Percentiles rank a stretch among this genome's conserved stretches.
Evolutionary conservation across 2,888 invertebrate genomes (phyloP).

Genomic region (Gastracanthus pulcherrimus): DNA sequence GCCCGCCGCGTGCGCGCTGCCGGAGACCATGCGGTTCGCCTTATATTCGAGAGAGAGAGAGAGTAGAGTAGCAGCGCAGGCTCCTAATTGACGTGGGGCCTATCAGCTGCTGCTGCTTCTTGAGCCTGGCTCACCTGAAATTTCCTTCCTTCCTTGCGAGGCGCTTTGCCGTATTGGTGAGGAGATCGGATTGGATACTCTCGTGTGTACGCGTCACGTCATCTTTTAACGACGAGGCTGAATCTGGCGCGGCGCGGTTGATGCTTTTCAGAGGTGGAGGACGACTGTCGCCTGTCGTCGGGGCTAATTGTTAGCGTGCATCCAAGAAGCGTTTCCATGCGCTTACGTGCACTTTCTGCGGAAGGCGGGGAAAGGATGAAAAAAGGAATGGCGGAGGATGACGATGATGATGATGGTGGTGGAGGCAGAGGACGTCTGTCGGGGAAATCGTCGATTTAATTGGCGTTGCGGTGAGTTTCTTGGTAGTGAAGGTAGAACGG

Average conservation of each 20-base stretch:
- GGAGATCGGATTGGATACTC: too few species aligned
- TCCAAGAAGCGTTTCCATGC: not conserved
- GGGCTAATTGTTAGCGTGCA: not conserved
- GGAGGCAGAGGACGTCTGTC: not conserved
- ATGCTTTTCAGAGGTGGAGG: too few species aligned
- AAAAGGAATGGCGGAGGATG: too few species aligned
- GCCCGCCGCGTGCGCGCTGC: slow-evolving; percentile 32
- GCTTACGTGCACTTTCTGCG: too few species aligned
- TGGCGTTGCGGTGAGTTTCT: slow-evolving; percentile 6
- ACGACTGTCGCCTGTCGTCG: not conserved
- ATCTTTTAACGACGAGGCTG: slow-evolving; percentile 35
- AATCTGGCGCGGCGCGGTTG: too few species aligned
- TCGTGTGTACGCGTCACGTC: slow-evolving; percentile 9
- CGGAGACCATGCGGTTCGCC: not conserved
- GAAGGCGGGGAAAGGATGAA: too few species aligned
- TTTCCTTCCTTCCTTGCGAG: not conserved
- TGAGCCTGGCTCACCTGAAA: not conserved
- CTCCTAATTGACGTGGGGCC: slow-evolving; percentile 39
- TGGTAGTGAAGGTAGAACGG: too few species aligned
- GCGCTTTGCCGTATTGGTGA: not conserved
- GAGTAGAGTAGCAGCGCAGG: too few species aligned
- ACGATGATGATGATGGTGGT: too few species aligned
- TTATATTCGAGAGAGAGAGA: not conserved
- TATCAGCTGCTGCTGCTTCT: not conserved
- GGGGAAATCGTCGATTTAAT: slow-evolving; percentile 22